phyloP scores from a whole-genome alignment of 2,888 invertebrate species.

The Campoletis raptor region DNA sequence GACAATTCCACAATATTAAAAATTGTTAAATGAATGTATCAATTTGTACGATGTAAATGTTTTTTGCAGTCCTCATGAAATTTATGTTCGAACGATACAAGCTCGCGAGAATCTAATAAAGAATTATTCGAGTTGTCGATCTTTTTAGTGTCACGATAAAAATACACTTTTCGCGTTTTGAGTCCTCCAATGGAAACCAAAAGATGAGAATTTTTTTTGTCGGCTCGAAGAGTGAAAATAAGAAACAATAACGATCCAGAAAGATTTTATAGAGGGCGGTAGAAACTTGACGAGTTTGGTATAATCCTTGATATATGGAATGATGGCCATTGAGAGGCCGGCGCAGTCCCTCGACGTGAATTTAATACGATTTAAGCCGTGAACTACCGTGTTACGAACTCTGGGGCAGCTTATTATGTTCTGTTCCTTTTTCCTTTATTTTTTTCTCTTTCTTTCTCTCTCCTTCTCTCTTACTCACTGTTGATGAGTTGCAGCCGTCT shows the following conservation, averaged over 20 bases:
- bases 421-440: conserved; percentile 14
- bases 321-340: conserved; percentile 17
- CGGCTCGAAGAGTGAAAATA: not conserved
- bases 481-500: conserved; percentile 25
- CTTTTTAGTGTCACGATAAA: not conserved
- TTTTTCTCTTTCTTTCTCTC: conserved; percentile 3
- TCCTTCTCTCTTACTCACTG: conserved; percentile 28
- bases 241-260: conserved; percentile 5
- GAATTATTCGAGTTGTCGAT: not conserved
- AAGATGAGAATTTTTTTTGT: not conserved
- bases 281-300: conserved; percentile 28
- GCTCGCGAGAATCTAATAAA: not conserved
- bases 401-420: conserved; percentile 38
- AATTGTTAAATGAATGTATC: not conserved
- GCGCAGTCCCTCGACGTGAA: conserved; percentile 70
- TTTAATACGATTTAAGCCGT: conserved; percentile 80
- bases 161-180: not conserved
- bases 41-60: too few relatives aligned
- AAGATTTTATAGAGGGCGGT: conserved; percentile 23
- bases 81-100: not conserved
- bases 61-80: not conserved
- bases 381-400: conserved; percentile 79
- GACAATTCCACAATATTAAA: not conserved
- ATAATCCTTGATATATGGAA: conserved; percentile 24
- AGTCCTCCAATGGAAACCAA: not conserved